Evolutionary conservation across 2,888 invertebrate genomes (phyloP).

Genomic region (Nomada goodeniana): DNA sequence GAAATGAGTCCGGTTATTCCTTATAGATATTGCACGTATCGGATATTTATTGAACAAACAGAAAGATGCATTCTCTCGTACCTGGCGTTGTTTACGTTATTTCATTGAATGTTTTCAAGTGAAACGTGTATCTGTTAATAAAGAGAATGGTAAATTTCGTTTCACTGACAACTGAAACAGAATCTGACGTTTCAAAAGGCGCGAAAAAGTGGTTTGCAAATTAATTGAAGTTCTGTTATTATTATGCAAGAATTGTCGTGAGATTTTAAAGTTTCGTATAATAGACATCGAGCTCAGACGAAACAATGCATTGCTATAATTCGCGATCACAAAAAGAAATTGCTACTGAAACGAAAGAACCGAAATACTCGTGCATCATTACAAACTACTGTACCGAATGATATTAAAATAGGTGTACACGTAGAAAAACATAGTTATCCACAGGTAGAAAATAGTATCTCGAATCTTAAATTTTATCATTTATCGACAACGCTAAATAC

Average conservation of each 20-base stretch:
- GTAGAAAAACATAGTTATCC: conserved; percentile 34
- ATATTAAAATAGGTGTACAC: conserved; percentile 23
- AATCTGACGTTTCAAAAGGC: background rate
- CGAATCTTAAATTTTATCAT: conserved; percentile 34
- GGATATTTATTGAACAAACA: conserved; percentile 16
- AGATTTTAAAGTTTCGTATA: conserved; percentile 20
- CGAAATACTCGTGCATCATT: background rate
- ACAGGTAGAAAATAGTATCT: conserved; percentile 40
- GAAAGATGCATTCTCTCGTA: conserved; percentile 3
- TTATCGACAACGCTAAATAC: conserved; percentile 14
- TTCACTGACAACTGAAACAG: background rate
- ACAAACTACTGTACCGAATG: conserved; percentile 12
- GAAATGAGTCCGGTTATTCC: conserved; percentile 8
- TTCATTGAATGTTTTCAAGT: background rate
- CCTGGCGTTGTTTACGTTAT: background rate
- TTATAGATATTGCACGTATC: conserved; percentile 14
- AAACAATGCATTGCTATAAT: conserved; percentile 23
- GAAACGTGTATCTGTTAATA: background rate
- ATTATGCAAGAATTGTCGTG: conserved; percentile 24
- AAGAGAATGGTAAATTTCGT: background rate
- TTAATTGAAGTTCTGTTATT: conserved; percentile 23
- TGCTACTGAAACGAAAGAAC: background rate
- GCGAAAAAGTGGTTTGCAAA: conserved; percentile 6
- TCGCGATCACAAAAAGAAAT: conserved; percentile 26
- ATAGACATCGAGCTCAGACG: conserved; percentile 27